Conservation (phyloP, 2,113 vertebrate genomes). For the Cynocephalus volans region DNA sequence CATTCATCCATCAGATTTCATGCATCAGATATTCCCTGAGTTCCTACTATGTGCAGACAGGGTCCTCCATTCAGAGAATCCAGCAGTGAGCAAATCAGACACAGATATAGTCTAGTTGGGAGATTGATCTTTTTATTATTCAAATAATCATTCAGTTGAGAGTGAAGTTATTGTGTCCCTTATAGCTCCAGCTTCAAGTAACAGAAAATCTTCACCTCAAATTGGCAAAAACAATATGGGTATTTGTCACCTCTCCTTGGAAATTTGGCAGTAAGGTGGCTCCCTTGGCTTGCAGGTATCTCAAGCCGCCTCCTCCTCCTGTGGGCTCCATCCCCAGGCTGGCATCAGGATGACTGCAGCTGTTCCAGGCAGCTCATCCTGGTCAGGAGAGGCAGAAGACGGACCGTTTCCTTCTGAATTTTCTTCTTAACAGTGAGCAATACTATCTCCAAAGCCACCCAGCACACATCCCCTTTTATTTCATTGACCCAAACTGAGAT, state of each 20-base stretch:
- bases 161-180: background rate
- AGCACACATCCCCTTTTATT: background rate
- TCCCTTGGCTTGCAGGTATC: background rate
- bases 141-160: background rate
- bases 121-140: conserved; percentile 5
- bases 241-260: background rate
- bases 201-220: background rate
- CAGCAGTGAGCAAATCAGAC: background rate
- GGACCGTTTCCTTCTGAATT: background rate
- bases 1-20: background rate
- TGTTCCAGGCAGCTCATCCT: background rate
- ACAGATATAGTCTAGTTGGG: background rate
- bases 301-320: background rate
- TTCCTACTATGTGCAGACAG: background rate
- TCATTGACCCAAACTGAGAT: background rate
- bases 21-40: background rate
- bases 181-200: background rate
- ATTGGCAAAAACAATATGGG: background rate
- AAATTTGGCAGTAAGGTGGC: background rate
- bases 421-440: conserved; percentile 28
- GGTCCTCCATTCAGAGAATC: background rate
- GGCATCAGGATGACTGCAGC: background rate
- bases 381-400: background rate
- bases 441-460: background rate
- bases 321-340: background rate